These are phyloP conservation scores for Geotrupes spiniger DNA, from an alignment of 2,888 invertebrate genomes.

Conservation along the genomic window DNA sequence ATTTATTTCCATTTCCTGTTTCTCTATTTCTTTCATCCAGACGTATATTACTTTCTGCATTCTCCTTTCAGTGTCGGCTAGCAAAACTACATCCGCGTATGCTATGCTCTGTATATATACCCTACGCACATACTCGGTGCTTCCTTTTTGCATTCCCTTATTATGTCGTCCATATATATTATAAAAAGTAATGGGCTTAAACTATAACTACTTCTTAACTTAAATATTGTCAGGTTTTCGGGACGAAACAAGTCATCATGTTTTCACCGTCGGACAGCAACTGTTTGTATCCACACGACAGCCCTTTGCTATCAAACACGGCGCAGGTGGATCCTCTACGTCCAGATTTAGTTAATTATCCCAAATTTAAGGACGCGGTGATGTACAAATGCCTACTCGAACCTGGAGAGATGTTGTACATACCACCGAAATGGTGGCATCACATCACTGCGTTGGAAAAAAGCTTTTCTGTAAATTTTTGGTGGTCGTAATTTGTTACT, in stretches of 20 bases:
- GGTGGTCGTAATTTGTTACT: constrained; percentile 63
- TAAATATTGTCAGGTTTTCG: constrained; percentile 66
- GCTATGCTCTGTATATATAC: no score
- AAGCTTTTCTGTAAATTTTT: constrained; percentile 96
- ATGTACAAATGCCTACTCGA: constrained; percentile 68
- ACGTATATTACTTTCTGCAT: no score
- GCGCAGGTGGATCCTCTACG: constrained; percentile 84
- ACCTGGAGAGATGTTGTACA: constrained; percentile 88
- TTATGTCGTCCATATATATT: no score
- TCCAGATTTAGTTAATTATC: constrained; percentile 70
- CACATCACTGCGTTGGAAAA: constrained; percentile 83
- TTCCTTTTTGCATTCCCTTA: no score
- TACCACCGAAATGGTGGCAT: constrained; percentile 98
- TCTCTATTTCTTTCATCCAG: no score
- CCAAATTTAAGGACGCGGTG: constrained; percentile 63
- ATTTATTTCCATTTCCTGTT: no score
- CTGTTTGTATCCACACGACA: constrained; percentile 77
- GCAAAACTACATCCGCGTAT: no score
- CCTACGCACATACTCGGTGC: no score
- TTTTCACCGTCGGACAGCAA: constrained; percentile 70
- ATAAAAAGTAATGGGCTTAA: no score
- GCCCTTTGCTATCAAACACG: constrained; percentile 80
- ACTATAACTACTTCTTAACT: no score
- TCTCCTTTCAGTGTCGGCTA: no score
- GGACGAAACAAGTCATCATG: constrained; percentile 83